Conservation (phyloP, 2,888 invertebrate species). For the Heliconius hortense region DNA sequence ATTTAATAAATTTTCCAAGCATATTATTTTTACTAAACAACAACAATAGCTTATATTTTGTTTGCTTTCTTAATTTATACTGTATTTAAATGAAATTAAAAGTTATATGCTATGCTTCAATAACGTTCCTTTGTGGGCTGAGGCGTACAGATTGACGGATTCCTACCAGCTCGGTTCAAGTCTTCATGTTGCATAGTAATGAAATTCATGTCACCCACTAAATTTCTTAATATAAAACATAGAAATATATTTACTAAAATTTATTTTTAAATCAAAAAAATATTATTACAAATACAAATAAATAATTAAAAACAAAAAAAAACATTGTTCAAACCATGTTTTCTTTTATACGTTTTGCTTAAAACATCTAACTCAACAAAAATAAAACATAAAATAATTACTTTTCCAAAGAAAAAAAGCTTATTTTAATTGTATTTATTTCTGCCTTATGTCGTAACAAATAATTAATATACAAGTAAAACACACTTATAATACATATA, state of each 20-base stretch:
- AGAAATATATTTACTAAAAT: background rate
- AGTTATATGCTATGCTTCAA: conserved; percentile 20
- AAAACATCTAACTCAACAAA: no score
- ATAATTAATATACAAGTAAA: background rate
- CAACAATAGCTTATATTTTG: background rate
- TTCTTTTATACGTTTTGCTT: no score
- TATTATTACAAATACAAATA: background rate
- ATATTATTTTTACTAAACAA: no score
- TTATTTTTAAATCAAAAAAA: background rate
- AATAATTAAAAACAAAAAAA: background rate
- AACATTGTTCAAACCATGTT: no score
- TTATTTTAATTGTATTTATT: background rate
- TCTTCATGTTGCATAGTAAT: conserved; percentile 17
- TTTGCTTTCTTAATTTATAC: background rate
- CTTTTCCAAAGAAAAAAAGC: background rate
- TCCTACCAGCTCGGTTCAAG: conserved; percentile 17
- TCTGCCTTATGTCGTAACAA: background rate
- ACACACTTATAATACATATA: background rate
- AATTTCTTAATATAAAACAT: background rate
- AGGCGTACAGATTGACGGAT: conserved; percentile 26
- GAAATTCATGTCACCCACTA: conserved; percentile 10
- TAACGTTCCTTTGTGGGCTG: conserved; percentile 16
- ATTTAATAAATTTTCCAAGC: no score
- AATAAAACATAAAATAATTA: background rate
- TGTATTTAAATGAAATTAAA: conserved; percentile 6